A percentile compares a stretch with the other conserved stretches of the same genome.
Evolutionary conservation across 2,113 vertebrate species (phyloP).

Genomic region (Redunca redunca): DNA sequence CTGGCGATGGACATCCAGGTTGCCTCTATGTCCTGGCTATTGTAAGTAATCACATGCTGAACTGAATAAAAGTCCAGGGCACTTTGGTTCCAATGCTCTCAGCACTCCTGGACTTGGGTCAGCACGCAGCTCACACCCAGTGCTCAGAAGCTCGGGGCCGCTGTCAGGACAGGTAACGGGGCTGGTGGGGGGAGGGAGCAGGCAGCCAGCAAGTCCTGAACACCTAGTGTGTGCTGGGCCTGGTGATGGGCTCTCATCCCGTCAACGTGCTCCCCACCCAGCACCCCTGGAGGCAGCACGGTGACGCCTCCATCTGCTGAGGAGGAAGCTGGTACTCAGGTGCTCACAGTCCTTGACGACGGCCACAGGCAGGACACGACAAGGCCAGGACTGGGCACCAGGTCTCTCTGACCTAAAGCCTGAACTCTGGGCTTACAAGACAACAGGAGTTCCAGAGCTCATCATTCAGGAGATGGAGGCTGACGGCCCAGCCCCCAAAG

Average conservation of each 20-base stretch:
- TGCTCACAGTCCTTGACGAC: accelerated
- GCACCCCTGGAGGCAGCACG: accelerated
- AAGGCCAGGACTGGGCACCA: too few relatives aligned
- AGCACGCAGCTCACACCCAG: accelerated
- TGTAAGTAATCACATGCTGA: not conserved
- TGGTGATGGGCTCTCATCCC: not conserved
- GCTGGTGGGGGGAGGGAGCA: not conserved
- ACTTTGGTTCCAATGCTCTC: not conserved
- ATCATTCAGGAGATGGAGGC: not conserved
- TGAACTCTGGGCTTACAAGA: not conserved
- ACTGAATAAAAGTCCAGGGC: not conserved
- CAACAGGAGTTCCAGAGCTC: not conserved
- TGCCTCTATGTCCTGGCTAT: not conserved
- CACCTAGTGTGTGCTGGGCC: not conserved
- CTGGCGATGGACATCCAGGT: not conserved
- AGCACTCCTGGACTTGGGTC: not conserved
- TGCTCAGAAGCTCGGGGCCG: not conserved
- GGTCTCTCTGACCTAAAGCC: accelerated
- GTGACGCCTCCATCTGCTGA: accelerated
- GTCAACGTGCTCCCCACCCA: accelerated
- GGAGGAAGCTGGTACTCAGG: not conserved
- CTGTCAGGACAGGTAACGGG: not conserved
- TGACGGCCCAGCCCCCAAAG: not conserved
- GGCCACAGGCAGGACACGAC: not conserved
- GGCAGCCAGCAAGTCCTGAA: not conserved